A percentile compares a stretch with the other conserved stretches of the same genome.
These are phyloP conservation scores for Drosophila merina DNA, from an alignment of 2,888 invertebrate species.

Conservation along the genomic window DNA sequence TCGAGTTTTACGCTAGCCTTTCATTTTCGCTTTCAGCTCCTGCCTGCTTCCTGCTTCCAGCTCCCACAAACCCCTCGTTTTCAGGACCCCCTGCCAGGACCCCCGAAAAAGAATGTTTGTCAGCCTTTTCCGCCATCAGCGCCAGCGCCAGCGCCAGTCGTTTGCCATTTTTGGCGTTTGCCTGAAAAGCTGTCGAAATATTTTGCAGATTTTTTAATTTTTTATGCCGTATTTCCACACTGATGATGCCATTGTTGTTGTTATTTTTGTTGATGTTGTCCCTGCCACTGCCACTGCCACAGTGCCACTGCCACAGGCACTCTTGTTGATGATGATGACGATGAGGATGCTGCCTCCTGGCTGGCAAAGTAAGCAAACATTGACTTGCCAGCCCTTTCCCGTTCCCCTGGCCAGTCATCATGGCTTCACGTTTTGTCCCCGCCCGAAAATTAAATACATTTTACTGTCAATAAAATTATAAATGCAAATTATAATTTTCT, in stretches of 20 bases:
- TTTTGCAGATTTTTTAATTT: slow-evolving; percentile 70
- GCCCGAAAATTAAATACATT: slow-evolving; percentile 73
- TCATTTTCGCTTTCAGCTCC: slow-evolving; percentile 56
- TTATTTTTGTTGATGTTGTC: slow-evolving; percentile 17
- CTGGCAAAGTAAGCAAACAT: slow-evolving; percentile 47
- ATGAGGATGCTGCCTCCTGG: slow-evolving; percentile 9
- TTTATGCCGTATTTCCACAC: slow-evolving; percentile 64
- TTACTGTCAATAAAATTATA: slow-evolving; percentile 77
- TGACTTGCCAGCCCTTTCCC: slow-evolving; percentile 47
- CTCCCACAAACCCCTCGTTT: not conserved
- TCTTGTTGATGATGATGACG: slow-evolving; percentile 33
- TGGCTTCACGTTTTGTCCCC: slow-evolving; percentile 16
- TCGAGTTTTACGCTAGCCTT: slow-evolving; percentile 75
- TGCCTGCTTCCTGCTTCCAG: not conserved
- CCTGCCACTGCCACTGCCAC: slow-evolving; percentile 20
- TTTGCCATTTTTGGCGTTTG: slow-evolving; percentile 47
- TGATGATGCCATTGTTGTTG: slow-evolving; percentile 31
- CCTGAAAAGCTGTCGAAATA: slow-evolving; percentile 75
- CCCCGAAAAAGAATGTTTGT: slow-evolving; percentile 45
- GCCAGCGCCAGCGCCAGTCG: slow-evolving; percentile 1
- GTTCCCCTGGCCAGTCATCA: not conserved
- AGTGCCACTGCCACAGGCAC: slow-evolving; percentile 20
- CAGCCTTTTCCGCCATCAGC: slow-evolving; percentile 51
- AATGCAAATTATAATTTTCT: slow-evolving; percentile 77
- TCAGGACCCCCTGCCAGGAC: not conserved